phyloP scores from a whole-genome alignment of 2,888 invertebrate species.

The Hypercompe scribonia region DNA sequence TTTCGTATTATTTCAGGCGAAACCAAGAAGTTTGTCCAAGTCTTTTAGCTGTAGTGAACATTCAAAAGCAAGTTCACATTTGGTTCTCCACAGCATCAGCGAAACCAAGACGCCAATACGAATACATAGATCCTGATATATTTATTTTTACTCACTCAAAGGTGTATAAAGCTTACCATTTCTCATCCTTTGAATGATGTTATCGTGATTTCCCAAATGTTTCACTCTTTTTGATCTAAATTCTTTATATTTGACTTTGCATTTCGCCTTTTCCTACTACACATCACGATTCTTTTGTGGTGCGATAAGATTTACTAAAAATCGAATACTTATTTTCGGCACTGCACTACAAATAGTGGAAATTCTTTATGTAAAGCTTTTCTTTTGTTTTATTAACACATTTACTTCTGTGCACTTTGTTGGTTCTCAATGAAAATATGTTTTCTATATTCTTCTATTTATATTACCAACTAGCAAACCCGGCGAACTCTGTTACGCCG shows the following conservation, averaged over 20 bases:
- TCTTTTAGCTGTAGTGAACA: background rate
- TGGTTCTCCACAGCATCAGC: background rate
- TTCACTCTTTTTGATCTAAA: constrained; percentile 83
- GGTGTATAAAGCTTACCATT: constrained; percentile 78
- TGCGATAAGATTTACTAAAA: constrained; percentile 70
- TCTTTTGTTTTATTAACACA: constrained; percentile 19
- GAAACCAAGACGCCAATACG: constrained; percentile 25
- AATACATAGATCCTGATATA: constrained; percentile 64
- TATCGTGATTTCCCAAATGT: constrained; percentile 81
- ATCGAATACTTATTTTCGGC: constrained; percentile 65
- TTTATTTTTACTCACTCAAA: constrained; percentile 78
- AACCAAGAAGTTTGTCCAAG: background rate
- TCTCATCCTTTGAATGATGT: constrained; percentile 82
- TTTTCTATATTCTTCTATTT: background rate
- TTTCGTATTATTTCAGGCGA: background rate
- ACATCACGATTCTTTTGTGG: constrained; percentile 79
- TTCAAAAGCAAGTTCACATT: background rate
- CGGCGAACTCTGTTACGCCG: no score
- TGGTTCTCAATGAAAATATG: background rate
- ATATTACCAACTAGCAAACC: no score
- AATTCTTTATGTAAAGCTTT: constrained; percentile 39
- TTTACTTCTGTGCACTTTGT: background rate
- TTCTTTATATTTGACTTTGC: constrained; percentile 78
- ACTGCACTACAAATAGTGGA: constrained; percentile 52
- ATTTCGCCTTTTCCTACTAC: constrained; percentile 74